Base-by-base conservation (phyloP, 2,113 vertebrate genomes). In the Brachirus orientalis region DNA sequence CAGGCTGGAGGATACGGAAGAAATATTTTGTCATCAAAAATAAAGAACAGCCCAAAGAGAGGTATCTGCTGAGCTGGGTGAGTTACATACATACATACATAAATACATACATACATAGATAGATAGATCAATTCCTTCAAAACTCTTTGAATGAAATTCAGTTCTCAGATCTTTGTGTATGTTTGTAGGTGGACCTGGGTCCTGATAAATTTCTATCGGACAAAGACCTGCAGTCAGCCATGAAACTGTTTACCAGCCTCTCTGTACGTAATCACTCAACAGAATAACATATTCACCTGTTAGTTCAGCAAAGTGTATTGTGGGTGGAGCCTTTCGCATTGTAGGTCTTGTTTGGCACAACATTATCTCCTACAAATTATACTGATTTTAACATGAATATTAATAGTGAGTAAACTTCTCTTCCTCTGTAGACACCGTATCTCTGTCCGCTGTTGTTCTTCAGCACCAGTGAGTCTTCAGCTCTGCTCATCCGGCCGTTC, bases 1-100 rank as follows among this genome's bases (percentile, higher is more conserved):
- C 69, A 98, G 98, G 98, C 41, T 99, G 97, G 98, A 92, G 98
- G 74, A 94, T 99, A 90, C 94, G 96, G 83, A 99, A 99, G 92
- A 96, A 95, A 75, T 98, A 96, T 76, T 97, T 99, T 78, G 85
- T 99, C 68, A 94, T 99, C 87, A 98, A 95, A 92, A 94, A 95
- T 87, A 98, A 96, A 92, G 97, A 96, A 84, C 96, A 95, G 84
- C 94, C 95, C 77, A 99, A 98, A 89, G 97, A 99, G 58, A 85
- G 94, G 3, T 95, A 96, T 6, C 90, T 96, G 63, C 91, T 99
- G 87, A 99, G 95, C 91, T 99, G 97, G 98, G 98, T 98, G 92
- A 89, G 86, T 90, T n/a, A n/a, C n/a, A n/a, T n/a, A n/a, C n/a
- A n/a, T n/a, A n/a, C n/a, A n/a, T n/a, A n/a, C n/a, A n/a, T n/a